Conservation (phyloP, 2,113 vertebrate species). For the Dryoscopus gambensis region DNA sequence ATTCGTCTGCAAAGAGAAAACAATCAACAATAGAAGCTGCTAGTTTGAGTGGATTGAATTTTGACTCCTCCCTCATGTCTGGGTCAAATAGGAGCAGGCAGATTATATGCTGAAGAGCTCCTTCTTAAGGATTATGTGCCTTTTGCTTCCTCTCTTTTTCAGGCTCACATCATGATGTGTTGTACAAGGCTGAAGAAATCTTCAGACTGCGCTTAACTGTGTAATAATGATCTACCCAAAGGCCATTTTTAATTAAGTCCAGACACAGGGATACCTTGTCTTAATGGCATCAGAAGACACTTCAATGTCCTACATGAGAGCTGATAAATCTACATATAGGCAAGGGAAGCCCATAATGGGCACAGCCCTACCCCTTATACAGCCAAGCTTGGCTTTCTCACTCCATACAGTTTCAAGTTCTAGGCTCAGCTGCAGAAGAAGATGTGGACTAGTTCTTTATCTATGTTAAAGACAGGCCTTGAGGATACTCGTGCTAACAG, state of each 20-base stretch:
- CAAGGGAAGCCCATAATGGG: not conserved
- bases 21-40: not conserved
- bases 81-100: not conserved
- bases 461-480: not conserved
- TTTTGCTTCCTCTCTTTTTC: not conserved
- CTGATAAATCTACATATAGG: not conserved
- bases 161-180: not conserved
- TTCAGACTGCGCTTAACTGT: not conserved
- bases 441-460: not conserved
- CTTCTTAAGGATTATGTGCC: not conserved
- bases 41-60: not conserved
- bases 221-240: not conserved
- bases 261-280: not conserved
- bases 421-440: not conserved
- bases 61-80: not conserved
- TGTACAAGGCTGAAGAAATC: not conserved
- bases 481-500: not conserved
- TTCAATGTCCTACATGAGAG: not conserved
- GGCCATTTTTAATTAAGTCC: not conserved
- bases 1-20: not conserved
- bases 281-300: not conserved
- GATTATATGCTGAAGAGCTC: not conserved
- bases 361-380: not conserved
- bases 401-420: not conserved
- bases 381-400: not conserved